phyloP scores from a whole-genome alignment of 2,113 vertebrate genomes.

The Amblyopsis rosae region DNA sequence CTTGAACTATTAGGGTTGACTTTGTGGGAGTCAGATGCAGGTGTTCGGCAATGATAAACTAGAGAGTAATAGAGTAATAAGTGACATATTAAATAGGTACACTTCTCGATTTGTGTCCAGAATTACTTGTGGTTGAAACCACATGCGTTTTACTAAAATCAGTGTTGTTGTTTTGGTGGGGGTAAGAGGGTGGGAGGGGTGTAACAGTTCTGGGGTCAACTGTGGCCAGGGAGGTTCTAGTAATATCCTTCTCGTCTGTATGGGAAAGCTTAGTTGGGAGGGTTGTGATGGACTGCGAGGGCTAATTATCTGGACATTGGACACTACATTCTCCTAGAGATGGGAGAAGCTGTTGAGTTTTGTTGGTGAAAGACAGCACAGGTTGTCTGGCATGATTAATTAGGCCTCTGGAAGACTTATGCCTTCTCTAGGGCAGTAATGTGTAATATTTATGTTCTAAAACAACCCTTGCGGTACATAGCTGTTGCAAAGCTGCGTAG shows the following conservation, averaged over 20 bases:
- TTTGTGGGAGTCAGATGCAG: slow-evolving; percentile 34
- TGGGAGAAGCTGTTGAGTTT: slow-evolving; percentile 24
- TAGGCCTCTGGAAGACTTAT: slow-evolving; percentile 21
- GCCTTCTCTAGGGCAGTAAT: slow-evolving; percentile 15
- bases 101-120: no score
- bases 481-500: no score
- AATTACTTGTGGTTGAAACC: no score
- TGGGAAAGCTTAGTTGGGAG: slow-evolving; percentile 46
- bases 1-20: slow-evolving; percentile 17
- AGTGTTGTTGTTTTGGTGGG: neutral
- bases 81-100: slow-evolving; percentile 12
- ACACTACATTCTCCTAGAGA: slow-evolving; percentile 31
- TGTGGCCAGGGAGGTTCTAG: slow-evolving; percentile 24
- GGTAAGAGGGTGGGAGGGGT: no score
- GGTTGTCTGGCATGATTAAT: slow-evolving; percentile 20
- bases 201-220: slow-evolving; percentile 13
- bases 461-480: no score
- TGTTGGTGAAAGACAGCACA: slow-evolving; percentile 30
- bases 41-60: slow-evolving; percentile 10
- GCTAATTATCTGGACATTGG: slow-evolving; percentile 49
- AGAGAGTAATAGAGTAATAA: slow-evolving; percentile 1
- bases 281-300: slow-evolving; percentile 27
- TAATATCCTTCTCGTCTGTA: slow-evolving; percentile 48
- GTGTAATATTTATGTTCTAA: neutral
- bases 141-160: neutral